Evolutionary conservation across 2,797 vertebrate genomes (phyloP), one percentile per base, ranked within the genome.

Genomic region (Enteromius argenteus): DNA sequence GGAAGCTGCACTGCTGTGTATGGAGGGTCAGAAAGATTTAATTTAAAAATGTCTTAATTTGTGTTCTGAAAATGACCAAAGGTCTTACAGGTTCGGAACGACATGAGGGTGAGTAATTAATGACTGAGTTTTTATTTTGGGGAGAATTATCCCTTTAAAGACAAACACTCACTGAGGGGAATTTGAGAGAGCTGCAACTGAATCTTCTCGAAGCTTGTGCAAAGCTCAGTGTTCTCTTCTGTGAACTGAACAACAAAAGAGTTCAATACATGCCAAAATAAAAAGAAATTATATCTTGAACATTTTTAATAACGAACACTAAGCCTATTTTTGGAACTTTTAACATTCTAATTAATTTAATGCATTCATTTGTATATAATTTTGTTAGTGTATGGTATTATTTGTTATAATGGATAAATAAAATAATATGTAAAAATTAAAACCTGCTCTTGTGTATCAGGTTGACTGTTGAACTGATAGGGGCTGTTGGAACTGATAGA

Each of bases 371-470:
- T 58, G 53, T 58, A 11, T 58, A n/a, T 23, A 58, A 58, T 58
- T 58, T 23, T 23, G n/a, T 58, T 23, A 23, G 53, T 58, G 53
- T 58, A 4, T 58, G 53, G 53, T 58, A 23, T 23, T 58, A 23
- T 1, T n/a, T 11, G 9, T 23, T 23, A 11, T 11, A 58, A 58
- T 23, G 21, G 53, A 58, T 58, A 1, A 58, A 58, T n/a, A 23
- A 58, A 58, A 58, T 44, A 9, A 23, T 58, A n/a, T 23, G 19
- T 87, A 64, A 92, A 39, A 30, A 15, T 30, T 30, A 62, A 62
- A 62, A 62, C 92, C 92, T 89, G 42, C 30, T 92, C 90, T 23
- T 87, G 87, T 13, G 80, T 53, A 79, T 62, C 69, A 56, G 69
- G n/a, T 62, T 76, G 79, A 51, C 6, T 84, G 86, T 9, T 39